phyloP scores from a whole-genome alignment of 2,113 vertebrate genomes.

The Entosphenus tridentatus region DNA sequence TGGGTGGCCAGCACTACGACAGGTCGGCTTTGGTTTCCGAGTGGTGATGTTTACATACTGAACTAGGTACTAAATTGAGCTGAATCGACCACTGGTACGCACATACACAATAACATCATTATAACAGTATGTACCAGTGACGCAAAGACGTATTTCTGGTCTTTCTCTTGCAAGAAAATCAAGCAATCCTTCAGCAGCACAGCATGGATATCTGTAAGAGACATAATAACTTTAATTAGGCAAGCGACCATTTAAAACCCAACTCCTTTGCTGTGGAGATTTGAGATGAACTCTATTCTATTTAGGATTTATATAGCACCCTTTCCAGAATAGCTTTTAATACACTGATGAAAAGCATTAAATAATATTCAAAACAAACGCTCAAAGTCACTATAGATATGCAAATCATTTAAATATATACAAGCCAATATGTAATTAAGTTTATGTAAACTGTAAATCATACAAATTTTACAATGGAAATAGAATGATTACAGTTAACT shows the following conservation, averaged over 20 bases:
- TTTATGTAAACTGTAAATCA: too few species aligned
- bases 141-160: constrained; percentile 66
- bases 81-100: too few species aligned
- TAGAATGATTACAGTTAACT: too few species aligned
- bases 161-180: constrained; percentile 75
- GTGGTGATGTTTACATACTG: background rate
- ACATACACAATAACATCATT: background rate
- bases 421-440: too few species aligned
- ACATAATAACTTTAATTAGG: background rate
- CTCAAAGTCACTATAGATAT: background rate
- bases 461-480: too few species aligned
- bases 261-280: background rate
- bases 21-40: background rate
- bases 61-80: background rate
- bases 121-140: constrained; percentile 42
- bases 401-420: too few species aligned
- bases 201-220: constrained; percentile 46
- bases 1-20: background rate
- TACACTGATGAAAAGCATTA: background rate
- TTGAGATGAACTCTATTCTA: background rate
- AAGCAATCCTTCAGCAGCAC: constrained; percentile 66
- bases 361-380: background rate
- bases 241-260: background rate
- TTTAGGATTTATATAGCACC: background rate
- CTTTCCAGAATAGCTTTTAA: background rate